Evolutionary conservation across 2,888 invertebrate species (phyloP).

Genomic region (Sturmia bella): DNA sequence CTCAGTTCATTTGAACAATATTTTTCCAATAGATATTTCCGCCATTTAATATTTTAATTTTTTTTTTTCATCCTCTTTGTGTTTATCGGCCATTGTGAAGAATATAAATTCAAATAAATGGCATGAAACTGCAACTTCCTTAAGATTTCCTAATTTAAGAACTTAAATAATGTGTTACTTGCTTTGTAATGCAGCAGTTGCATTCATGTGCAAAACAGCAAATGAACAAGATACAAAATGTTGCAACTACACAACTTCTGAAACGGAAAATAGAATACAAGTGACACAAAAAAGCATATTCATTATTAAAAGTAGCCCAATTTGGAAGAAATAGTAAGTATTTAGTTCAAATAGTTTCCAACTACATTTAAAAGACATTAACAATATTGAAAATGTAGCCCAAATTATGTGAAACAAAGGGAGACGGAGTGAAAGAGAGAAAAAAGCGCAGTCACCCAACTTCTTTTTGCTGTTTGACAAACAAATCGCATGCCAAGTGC

Average conservation of each 20-base stretch:
- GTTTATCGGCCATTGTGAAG: not conserved
- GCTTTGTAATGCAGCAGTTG: constrained; percentile 35
- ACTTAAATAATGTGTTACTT: constrained; percentile 16
- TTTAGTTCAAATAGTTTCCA: constrained; percentile 49
- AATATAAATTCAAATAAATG: constrained; percentile 19
- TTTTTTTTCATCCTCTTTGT: not conserved
- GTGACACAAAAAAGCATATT: constrained; percentile 47
- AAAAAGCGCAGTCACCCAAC: constrained; percentile 16
- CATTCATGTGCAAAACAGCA: constrained; percentile 34
- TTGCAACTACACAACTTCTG: constrained; percentile 8
- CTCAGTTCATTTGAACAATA: too few species aligned
- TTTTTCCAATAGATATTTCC: too few species aligned
- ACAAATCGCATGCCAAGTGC: constrained; percentile 68
- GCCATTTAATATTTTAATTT: not conserved
- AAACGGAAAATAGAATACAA: constrained; percentile 40
- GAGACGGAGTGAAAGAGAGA: not conserved
- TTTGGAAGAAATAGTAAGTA: constrained; percentile 28
- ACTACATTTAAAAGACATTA: constrained; percentile 50
- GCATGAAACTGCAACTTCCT: constrained; percentile 30
- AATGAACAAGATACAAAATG: constrained; percentile 14
- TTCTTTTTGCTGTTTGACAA: constrained; percentile 57
- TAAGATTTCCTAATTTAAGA: constrained; percentile 25
- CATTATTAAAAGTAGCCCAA: constrained; percentile 57
- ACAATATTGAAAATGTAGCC: constrained; percentile 53
- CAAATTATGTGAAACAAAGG: constrained; percentile 42